phyloP scores from a whole-genome alignment of 1,140 invertebrate species.

The Zaprionus ghesquierei region DNA sequence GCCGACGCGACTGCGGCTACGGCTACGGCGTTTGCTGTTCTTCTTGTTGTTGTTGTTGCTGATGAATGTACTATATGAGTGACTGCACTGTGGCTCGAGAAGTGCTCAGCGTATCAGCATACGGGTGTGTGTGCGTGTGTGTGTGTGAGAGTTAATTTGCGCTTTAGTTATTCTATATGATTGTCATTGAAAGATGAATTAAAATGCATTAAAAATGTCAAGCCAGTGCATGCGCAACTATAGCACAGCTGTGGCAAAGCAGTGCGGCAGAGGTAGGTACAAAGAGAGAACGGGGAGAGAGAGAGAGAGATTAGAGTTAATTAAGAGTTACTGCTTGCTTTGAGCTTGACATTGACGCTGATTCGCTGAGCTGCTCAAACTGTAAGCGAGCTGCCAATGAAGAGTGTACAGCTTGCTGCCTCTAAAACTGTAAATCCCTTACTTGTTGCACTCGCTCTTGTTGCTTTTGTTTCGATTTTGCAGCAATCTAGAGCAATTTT shows the following conservation, averaged over 20 bases:
- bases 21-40: constrained; percentile 8
- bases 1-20: not conserved
- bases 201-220: constrained; percentile 43
- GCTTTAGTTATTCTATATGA: constrained; percentile 51
- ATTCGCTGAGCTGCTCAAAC: constrained; percentile 4
- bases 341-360: not conserved
- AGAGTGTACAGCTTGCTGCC: not conserved
- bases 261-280: too few relatives aligned
- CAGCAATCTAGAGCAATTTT: constrained; percentile 19
- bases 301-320: not conserved
- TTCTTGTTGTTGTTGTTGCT: not conserved
- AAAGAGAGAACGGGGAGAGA: too few relatives aligned
- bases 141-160: constrained; percentile 59
- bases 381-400: not conserved
- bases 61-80: constrained; percentile 1
- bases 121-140: not conserved
- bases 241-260: not conserved
- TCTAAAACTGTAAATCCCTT: not conserved
- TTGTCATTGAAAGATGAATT: constrained; percentile 70
- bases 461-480: not conserved
- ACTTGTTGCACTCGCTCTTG: not conserved
- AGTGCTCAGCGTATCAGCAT: constrained; percentile 13
- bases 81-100: constrained; percentile 23
- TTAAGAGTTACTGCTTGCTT: not conserved
- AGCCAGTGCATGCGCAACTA: constrained; percentile 7